Percentiles rank a stretch among this genome's conserved stretches.
phyloP scores from a whole-genome alignment of 2,113 vertebrate species.

The Neogale vison region DNA sequence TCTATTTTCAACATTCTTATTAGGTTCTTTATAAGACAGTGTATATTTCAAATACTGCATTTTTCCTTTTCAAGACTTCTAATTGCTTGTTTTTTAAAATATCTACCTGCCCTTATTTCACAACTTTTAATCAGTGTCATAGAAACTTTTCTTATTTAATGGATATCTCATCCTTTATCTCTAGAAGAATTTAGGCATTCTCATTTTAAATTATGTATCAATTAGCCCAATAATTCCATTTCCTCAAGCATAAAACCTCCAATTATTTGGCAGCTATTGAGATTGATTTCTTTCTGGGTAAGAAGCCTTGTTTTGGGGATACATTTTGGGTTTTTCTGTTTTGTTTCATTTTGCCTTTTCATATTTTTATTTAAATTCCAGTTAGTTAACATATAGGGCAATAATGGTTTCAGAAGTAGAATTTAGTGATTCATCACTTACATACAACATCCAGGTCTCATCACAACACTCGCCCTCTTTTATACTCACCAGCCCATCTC shows the following conservation, averaged over 20 bases:
- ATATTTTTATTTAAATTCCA: too few relatives aligned
- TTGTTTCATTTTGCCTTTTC: too few relatives aligned
- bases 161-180: background rate
- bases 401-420: too few relatives aligned
- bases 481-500: too few relatives aligned
- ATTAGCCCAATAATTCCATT: conserved; percentile 17
- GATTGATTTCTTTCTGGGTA: background rate
- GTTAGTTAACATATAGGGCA: too few relatives aligned
- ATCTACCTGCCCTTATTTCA: conserved; percentile 6
- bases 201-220: conserved; percentile 13
- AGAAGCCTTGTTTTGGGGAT: background rate
- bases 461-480: too few relatives aligned
- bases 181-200: background rate
- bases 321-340: too few relatives aligned
- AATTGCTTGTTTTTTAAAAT: background rate
- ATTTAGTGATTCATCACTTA: too few relatives aligned
- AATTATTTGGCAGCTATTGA: background rate
- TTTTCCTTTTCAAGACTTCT: background rate
- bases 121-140: background rate
- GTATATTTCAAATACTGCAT: background rate
- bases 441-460: too few relatives aligned
- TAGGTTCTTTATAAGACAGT: background rate
- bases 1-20: conserved; percentile 10
- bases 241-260: background rate
- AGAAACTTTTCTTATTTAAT: background rate